Conservation (phyloP, 2,113 vertebrate species). For the Serilophus lunatus region DNA sequence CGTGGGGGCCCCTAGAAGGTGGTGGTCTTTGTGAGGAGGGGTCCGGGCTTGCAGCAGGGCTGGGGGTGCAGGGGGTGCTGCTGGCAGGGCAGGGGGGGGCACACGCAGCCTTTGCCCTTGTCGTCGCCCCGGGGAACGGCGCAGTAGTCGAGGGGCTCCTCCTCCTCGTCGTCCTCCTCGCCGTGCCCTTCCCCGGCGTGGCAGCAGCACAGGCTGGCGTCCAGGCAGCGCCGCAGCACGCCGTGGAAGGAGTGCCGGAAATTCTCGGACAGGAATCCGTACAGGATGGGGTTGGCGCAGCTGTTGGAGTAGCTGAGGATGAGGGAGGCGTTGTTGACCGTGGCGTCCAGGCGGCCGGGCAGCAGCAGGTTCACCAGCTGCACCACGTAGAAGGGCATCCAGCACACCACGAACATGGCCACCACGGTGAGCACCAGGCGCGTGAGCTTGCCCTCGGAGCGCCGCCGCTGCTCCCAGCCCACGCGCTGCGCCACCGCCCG, state of each 20-base stretch:
- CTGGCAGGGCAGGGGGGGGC: slow-evolving; percentile 53
- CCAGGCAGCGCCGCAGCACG: slow-evolving; percentile 79
- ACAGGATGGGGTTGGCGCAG: slow-evolving; percentile 89
- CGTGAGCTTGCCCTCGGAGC: slow-evolving; percentile 86
- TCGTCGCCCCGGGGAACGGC: slow-evolving; percentile 43
- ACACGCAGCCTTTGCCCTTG: slow-evolving; percentile 56
- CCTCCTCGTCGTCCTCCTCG: slow-evolving; percentile 22
- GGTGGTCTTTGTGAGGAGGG: slow-evolving; percentile 66
- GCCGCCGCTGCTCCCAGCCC: slow-evolving; percentile 88
- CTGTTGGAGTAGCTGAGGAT: slow-evolving; percentile 90
- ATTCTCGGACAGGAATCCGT: slow-evolving; percentile 87
- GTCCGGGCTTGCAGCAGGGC: slow-evolving; percentile 34
- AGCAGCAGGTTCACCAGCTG: slow-evolving; percentile 85
- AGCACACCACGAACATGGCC: slow-evolving; percentile 88
- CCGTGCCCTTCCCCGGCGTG: fast-evolving
- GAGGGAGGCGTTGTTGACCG: slow-evolving; percentile 85
- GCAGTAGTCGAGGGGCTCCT: slow-evolving; percentile 72
- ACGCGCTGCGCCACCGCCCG: slow-evolving; percentile 84
- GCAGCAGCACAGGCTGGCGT: slow-evolving; percentile 48
- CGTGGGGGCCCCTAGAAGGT: background rate
- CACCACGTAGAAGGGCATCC: slow-evolving; percentile 90
- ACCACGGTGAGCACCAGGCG: slow-evolving; percentile 84
- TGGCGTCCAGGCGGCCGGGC: slow-evolving; percentile 77
- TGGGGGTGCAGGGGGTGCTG: slow-evolving; percentile 55
- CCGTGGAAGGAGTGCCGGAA: slow-evolving; percentile 88